A percentile compares a stretch with the other conserved stretches of the same genome.
These are phyloP conservation scores for Galago senegalensis DNA, from an alignment of 2,797 vertebrate species.

Conservation along the genomic window DNA sequence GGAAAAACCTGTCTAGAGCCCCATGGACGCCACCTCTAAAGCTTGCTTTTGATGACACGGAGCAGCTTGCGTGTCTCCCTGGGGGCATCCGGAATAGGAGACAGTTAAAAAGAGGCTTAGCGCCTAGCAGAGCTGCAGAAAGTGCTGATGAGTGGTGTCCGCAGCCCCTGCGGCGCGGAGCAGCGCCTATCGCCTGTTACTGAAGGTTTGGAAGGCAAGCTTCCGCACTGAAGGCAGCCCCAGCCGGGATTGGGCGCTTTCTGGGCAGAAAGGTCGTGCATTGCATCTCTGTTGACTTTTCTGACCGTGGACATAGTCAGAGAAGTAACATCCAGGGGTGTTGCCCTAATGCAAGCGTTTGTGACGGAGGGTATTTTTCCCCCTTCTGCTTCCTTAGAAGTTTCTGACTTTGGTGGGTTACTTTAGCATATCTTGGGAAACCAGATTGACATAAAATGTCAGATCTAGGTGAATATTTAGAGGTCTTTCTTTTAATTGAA, in stretches of 20 bases:
- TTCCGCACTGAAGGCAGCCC: not conserved
- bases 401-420: not conserved
- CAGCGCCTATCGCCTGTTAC: not conserved
- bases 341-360: not conserved
- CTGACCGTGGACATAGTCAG: not conserved
- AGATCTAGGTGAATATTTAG: not conserved
- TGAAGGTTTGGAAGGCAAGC: not conserved
- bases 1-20: conserved; percentile 8
- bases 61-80: not conserved
- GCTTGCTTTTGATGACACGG: not conserved
- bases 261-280: not conserved
- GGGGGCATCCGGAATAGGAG: not conserved
- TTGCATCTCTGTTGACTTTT: not conserved
- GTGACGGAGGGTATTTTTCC: not conserved
- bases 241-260: not conserved
- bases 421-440: not conserved
- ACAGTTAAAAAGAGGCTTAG: not conserved
- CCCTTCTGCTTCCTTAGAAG: not conserved
- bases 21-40: conserved; percentile 24
- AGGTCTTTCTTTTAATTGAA: not conserved
- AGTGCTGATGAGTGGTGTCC: not conserved
- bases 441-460: not conserved
- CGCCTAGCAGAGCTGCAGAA: not conserved
- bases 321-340: not conserved
- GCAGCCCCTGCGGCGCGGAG: not conserved